phyloP scores from a whole-genome alignment of 37 sponge, comb jelly and placozoan genomes.

The Oopsacas minuta region DNA sequence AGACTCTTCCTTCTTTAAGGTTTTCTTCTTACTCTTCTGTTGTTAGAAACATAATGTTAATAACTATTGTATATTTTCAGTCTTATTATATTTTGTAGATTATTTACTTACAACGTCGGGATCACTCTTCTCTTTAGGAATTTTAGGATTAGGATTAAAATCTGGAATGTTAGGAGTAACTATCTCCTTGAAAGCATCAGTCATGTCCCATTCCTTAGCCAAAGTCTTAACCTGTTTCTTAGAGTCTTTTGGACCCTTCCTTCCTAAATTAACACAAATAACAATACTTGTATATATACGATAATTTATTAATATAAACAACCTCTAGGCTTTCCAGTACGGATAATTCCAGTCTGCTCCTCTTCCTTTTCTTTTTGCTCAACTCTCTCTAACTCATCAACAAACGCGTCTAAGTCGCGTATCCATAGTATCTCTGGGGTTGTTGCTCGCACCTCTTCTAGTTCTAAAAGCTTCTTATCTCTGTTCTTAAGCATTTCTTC shows the following conservation, averaged over 20 bases:
- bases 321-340: slow-evolving; percentile 23
- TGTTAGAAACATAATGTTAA: not conserved
- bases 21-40: not conserved
- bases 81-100: not conserved
- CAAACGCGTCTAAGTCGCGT: slow-evolving; percentile 60
- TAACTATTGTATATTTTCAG: not conserved
- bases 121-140: not conserved
- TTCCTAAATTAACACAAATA: not conserved
- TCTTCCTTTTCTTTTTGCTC: slow-evolving; percentile 38
- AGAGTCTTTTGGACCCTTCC: not conserved
- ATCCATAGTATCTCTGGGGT: slow-evolving; percentile 60
- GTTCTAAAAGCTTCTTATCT: slow-evolving; percentile 71
- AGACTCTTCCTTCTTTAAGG: not conserved
- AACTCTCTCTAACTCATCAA: slow-evolving; percentile 49
- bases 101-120: not conserved
- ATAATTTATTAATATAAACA: not conserved
- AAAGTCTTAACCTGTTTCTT: slow-evolving; percentile 45
- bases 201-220: not conserved
- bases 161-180: slow-evolving; percentile 45
- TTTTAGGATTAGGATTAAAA: slow-evolving; percentile 34
- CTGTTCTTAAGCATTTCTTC: slow-evolving; percentile 66
- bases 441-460: slow-evolving; percentile 39
- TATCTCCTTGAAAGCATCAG: slow-evolving; percentile 41
- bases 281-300: not conserved
- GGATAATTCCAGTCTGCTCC: slow-evolving; percentile 25